Evolutionary conservation across 2,113 vertebrate genomes (phyloP).

Genomic region (Pao palembangensis): DNA sequence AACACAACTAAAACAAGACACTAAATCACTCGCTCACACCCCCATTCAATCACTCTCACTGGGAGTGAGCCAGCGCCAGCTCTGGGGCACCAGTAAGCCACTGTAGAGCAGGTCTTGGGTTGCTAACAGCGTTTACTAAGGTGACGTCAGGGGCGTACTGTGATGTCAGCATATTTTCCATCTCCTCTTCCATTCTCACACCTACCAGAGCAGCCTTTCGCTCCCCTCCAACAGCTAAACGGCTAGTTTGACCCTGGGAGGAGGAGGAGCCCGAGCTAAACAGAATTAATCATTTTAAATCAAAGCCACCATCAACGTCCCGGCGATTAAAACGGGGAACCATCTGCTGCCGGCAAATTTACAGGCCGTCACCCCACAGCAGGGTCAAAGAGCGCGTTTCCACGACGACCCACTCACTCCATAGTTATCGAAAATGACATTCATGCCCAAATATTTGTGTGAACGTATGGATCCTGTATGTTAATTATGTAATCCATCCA

Average conservation of each 20-base stretch:
- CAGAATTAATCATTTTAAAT: slow-evolving; percentile 48
- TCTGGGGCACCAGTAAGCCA: too few relatives aligned
- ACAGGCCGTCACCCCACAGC: slow-evolving; percentile 32
- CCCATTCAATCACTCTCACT: not conserved
- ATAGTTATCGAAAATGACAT: not conserved
- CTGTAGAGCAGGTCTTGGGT: too few relatives aligned
- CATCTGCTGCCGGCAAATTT: slow-evolving; percentile 60
- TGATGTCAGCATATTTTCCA: slow-evolving; percentile 37
- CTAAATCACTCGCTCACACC: slow-evolving; percentile 26
- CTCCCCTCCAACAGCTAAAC: not conserved
- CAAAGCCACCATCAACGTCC: slow-evolving; percentile 9
- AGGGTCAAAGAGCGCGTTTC: slow-evolving; percentile 37
- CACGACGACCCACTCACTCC: slow-evolving; percentile 31
- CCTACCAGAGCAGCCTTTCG: slow-evolving; percentile 7
- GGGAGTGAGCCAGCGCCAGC: too few relatives aligned
- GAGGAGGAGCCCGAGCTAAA: slow-evolving; percentile 14
- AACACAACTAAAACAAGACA: slow-evolving; percentile 39
- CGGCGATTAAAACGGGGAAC: slow-evolving; percentile 36
- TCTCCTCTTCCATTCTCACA: not conserved
- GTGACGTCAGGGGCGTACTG: not conserved
- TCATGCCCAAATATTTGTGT: too few relatives aligned
- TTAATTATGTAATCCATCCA: too few relatives aligned
- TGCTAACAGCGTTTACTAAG: too few relatives aligned
- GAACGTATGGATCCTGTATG: too few relatives aligned
- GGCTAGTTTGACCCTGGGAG: not conserved